These are phyloP conservation scores for Stylophora pistillata DNA, from an alignment of 64 coral and sea anemone species.

Conservation along the genomic window DNA sequence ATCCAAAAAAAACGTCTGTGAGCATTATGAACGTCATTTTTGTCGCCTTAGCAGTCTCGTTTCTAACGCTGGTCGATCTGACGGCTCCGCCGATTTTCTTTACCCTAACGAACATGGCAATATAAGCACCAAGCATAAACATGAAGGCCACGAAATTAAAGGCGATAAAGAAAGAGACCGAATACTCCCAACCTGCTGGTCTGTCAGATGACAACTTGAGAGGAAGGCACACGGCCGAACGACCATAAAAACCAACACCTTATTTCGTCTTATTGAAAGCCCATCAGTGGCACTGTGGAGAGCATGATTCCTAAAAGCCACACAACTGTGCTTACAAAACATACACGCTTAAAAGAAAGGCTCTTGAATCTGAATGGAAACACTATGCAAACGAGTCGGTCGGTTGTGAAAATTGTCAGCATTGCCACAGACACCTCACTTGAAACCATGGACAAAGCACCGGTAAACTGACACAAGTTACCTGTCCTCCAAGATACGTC, in stretches of 20 bases:
- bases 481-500: slow-evolving; percentile 52
- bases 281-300: slow-evolving; percentile 22
- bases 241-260: slow-evolving; percentile 46
- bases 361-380: slow-evolving; percentile 36
- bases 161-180: slow-evolving; percentile 34
- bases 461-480: slow-evolving; percentile 27
- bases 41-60: slow-evolving; percentile 44
- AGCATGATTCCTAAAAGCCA: slow-evolving; percentile 24
- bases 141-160: slow-evolving; percentile 45
- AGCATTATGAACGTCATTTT: slow-evolving; percentile 66
- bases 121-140: slow-evolving; percentile 48
- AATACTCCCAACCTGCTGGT: slow-evolving; percentile 49
- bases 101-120: slow-evolving; percentile 48
- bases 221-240: slow-evolving; percentile 45
- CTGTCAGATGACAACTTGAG: slow-evolving; percentile 40
- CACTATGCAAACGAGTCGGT: slow-evolving; percentile 57
- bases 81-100: slow-evolving; percentile 3
- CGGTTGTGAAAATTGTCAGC: slow-evolving; percentile 54
- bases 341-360: neutral
- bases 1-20: slow-evolving; percentile 62
- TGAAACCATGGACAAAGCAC: slow-evolving; percentile 53
- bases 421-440: slow-evolving; percentile 60
- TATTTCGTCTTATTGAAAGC: neutral
- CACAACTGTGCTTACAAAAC: neutral
- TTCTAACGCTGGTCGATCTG: slow-evolving; percentile 40